phyloP scores from a whole-genome alignment of 2,113 vertebrate genomes.

The Cepphus grylle region DNA sequence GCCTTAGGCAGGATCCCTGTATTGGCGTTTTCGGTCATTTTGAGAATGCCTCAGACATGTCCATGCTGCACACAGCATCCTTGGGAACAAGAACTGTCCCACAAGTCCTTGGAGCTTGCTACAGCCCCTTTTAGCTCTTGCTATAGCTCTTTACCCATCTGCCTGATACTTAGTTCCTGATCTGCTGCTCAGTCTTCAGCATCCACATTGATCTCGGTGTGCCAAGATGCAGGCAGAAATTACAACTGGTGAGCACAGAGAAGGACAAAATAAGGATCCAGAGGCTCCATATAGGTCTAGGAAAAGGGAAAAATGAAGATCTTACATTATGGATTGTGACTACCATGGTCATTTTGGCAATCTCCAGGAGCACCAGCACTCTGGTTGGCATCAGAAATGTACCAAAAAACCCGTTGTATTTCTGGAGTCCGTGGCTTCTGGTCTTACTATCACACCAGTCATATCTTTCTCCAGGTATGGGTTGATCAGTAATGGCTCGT shows the following conservation, averaged over 20 bases:
- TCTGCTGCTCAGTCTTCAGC: not conserved
- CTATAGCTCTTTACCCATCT: not conserved
- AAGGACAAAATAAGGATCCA: not conserved
- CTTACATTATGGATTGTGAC: not conserved
- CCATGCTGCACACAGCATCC: not conserved
- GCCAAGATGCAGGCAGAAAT: not conserved
- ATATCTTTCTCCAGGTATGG: not conserved
- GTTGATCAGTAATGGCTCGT: not conserved
- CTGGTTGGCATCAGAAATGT: not conserved
- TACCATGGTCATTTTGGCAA: not conserved
- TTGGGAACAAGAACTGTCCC: not conserved
- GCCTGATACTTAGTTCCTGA: not conserved
- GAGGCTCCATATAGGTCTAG: not conserved
- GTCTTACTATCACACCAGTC: not conserved
- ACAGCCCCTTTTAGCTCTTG: accelerated
- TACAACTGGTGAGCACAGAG: not conserved
- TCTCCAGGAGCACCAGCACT: not conserved
- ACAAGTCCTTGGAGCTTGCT: not conserved
- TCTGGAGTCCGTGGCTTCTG: not conserved
- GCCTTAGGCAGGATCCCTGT: not conserved
- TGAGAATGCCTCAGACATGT: not conserved
- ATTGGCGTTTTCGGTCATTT: not conserved
- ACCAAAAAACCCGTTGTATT: accelerated
- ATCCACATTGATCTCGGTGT: not conserved
- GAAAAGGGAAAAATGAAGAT: not conserved